Percentiles rank a stretch among this genome's conserved stretches.
Conservation (phyloP, 2,113 vertebrate species). For the Genyomyrus donnyi region DNA sequence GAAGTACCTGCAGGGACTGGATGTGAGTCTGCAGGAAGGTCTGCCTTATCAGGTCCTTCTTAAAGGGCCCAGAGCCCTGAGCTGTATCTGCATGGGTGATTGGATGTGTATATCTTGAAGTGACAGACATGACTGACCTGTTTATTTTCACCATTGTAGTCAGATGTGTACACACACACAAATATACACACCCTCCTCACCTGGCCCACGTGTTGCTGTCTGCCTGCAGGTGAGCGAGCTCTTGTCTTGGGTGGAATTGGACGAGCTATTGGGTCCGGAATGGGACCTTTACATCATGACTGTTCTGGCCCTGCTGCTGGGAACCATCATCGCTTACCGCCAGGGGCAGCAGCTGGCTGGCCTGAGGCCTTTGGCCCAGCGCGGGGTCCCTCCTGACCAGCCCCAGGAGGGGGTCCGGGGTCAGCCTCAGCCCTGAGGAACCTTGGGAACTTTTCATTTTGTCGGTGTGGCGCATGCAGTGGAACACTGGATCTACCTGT, state of each 20-base stretch:
- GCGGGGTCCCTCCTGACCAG: slow-evolving; percentile 43
- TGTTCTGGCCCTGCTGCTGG: slow-evolving; percentile 85
- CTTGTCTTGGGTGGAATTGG: slow-evolving; percentile 82
- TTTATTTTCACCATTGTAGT: neutral
- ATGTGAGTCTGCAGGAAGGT: slow-evolving; percentile 66
- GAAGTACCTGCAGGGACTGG: slow-evolving; percentile 82
- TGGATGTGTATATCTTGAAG: neutral
- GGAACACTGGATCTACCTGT: neutral
- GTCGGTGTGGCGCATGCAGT: neutral
- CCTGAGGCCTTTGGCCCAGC: slow-evolving; percentile 43
- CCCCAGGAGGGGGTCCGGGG: slow-evolving; percentile 20
- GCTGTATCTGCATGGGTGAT: neutral
- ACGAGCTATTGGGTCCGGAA: slow-evolving; percentile 90
- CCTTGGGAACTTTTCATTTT: neutral
- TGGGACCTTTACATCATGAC: slow-evolving; percentile 99
- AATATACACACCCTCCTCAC: neutral
- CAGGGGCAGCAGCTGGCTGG: slow-evolving; percentile 88
- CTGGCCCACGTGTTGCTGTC: neutral
- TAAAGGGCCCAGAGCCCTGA: neutral
- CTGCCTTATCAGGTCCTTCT: neutral
- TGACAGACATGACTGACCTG: neutral
- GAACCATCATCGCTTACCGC: slow-evolving; percentile 91
- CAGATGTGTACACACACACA: neutral
- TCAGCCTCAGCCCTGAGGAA: slow-evolving; percentile 12
- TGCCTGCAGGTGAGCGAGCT: slow-evolving; percentile 72